Conservation (phyloP, 2,888 invertebrate species). For the Tipula helvola region DNA sequence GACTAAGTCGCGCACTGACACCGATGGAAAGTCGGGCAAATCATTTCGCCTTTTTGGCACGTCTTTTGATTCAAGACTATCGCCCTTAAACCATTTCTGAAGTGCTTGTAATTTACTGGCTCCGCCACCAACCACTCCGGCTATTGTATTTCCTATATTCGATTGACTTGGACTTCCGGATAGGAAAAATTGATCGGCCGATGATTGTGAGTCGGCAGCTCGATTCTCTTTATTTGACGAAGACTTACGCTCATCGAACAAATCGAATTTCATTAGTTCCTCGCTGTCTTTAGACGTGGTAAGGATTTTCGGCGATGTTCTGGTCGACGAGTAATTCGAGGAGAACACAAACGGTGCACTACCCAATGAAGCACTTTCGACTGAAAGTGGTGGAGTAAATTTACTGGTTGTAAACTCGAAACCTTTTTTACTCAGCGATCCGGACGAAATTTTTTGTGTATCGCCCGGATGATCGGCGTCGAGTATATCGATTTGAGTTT, state of each 20-base stretch:
- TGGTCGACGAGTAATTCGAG: conserved; percentile 7
- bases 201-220: neutral
- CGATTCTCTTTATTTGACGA: neutral
- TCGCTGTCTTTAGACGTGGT: neutral
- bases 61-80: conserved; percentile 25
- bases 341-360: conserved; percentile 30
- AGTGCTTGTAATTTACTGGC: conserved; percentile 35
- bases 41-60: conserved; percentile 26
- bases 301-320: neutral
- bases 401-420: conserved; percentile 25
- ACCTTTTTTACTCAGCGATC: conserved; percentile 23
- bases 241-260: neutral
- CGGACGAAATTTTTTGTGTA: conserved; percentile 22
- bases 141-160: conserved; percentile 33
- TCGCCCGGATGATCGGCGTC: conserved; percentile 15
- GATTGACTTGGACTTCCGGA: conserved; percentile 22
- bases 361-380: conserved; percentile 21
- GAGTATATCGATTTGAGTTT: neutral
- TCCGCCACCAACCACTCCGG: conserved; percentile 35
- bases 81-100: conserved; percentile 37
- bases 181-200: conserved; percentile 7
- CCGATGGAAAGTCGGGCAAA: conserved; percentile 33
- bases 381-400: conserved; percentile 22
- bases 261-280: neutral
- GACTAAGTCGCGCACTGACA: conserved; percentile 58